Base-by-base conservation (phyloP, 2,888 invertebrate species). In the Chrysolina haemoptera region DNA sequence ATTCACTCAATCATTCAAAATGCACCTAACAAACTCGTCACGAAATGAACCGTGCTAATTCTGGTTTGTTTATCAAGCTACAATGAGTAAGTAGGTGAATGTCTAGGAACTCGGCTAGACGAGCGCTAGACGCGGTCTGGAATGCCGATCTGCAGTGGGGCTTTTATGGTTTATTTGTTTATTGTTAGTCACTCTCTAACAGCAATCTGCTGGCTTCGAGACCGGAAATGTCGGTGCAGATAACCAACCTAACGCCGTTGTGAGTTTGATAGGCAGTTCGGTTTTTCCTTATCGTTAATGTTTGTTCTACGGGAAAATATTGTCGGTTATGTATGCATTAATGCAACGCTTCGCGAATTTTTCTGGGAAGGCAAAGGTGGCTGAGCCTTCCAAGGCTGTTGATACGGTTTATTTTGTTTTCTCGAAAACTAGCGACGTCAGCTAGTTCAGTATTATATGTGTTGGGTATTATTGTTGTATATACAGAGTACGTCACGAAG, bases 101-200 rank as follows among this genome's bases (percentile, higher is more conserved):
- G 74, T 71, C 74, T 75, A 75, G 68, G 64, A 69, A 35, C 20
- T 41, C 64, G 78, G 76, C 78, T 78, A 78, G 78, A 78, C 78
- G 53, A 73, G 70, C 71, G 67, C 75, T 78, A 78, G 76, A 76
- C 78, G 68, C 72, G 71, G 71, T 69, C 71, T 64, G 64, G 68
- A 68, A 22, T 70, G 62, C 68, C 66, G 69, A 70, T 71, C 71
- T 71, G 75, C 53, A 75, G 62, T 69, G 68, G 68, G 66, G 40
- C n/a, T 20, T 16, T 66, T n/a, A 43, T 50, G n/a, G 18, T 71
- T 74, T 75, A 71, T 71, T 75, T 69, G 63, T 75, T 75, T 68
- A 73, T 68, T 35, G 67, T 67, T 75, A 68, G 70, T 72, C 62
- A 68, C 53, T 18, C 20, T 63, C 63, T 63, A 43, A 43, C 63